Conservation (phyloP, 35 echinoderm and acorn worm species). For the Diadema setosum region DNA sequence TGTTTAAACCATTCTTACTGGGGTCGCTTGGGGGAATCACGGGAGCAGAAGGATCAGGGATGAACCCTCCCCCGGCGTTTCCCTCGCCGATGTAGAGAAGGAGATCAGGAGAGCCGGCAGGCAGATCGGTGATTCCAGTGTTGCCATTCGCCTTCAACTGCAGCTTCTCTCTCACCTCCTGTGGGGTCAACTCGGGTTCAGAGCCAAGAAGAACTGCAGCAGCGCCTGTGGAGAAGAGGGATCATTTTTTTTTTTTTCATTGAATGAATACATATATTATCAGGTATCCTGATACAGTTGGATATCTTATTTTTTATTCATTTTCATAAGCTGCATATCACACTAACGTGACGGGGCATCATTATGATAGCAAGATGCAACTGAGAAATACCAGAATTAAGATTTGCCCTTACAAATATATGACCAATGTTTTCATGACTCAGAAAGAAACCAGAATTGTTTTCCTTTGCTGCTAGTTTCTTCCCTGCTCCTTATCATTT, state of each 20-base stretch:
- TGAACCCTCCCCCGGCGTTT: background rate
- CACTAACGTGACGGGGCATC: too few relatives aligned
- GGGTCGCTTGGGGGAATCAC: background rate
- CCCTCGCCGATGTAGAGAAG: slow-evolving; percentile 43
- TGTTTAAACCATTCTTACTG: background rate
- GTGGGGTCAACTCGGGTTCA: background rate
- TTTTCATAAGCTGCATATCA: too few relatives aligned
- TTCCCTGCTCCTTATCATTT: too few relatives aligned
- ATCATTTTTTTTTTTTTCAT: background rate
- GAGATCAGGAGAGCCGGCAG: slow-evolving; percentile 43
- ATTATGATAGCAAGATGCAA: too few relatives aligned
- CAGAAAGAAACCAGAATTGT: too few relatives aligned
- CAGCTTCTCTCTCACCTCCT: background rate
- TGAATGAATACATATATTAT: too few relatives aligned
- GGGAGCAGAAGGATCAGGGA: background rate
- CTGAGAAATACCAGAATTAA: too few relatives aligned
- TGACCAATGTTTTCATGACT: too few relatives aligned
- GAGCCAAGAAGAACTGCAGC: slow-evolving; percentile 35
- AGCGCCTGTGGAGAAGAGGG: slow-evolving; percentile 17
- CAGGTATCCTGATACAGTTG: too few relatives aligned
- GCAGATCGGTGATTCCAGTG: background rate
- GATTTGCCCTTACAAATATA: too few relatives aligned
- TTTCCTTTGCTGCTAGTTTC: too few relatives aligned
- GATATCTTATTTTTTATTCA: too few relatives aligned
- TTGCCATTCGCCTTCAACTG: slow-evolving; percentile 27